Evolutionary conservation across 2,888 invertebrate species (phyloP), one percentile per base, ranked within the genome.

Genomic region (Orchesellides sinensis): DNA sequence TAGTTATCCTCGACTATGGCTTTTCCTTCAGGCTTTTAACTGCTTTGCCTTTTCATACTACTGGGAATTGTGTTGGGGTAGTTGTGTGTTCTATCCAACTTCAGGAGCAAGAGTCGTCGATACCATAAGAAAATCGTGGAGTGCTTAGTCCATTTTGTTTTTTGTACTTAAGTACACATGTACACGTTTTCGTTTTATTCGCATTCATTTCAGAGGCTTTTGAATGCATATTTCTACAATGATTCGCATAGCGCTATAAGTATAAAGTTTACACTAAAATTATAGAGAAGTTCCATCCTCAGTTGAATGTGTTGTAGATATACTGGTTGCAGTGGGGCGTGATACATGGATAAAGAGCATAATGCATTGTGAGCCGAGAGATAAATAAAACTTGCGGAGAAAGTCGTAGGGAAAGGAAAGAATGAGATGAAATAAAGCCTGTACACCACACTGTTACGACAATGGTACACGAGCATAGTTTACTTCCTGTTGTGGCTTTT

Each of bases 11-110:
- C 29, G 17, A 32, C 19, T 54, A 54, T 61, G 61, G 32, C 47
- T 68, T 81, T 56, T 40, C 27, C 69, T 23, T 81, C 21, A 66
- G 75, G 17, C 54, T 75, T 73, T 75, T 75, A 66, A 63, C 73
- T 73, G 52, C 27, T 75, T 75, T 75, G 63, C 61, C 63, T 27
- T 66, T 35, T 59, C 27, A 10, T 47, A 63, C 81, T 61, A 47
- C 61, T 81, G 81, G 74, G 81, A 74, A 49, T 2, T 17, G 61
- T 63, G 54, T n/a, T 66, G 54, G 23, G 54, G n/a, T n/a, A n/a
- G 19, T 63, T n/a, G 49, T 68, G 52, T 63, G 65, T 52, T 69
- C 69, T 61, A 81, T 52, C 73, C 74, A 63, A 61, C 32, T 74
- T 56, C 61, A 49, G 54, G 32, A 35, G 35, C 52, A 32, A 32